Base-by-base conservation (phyloP, 2,888 invertebrate genomes). In the Leucoma salicis region DNA sequence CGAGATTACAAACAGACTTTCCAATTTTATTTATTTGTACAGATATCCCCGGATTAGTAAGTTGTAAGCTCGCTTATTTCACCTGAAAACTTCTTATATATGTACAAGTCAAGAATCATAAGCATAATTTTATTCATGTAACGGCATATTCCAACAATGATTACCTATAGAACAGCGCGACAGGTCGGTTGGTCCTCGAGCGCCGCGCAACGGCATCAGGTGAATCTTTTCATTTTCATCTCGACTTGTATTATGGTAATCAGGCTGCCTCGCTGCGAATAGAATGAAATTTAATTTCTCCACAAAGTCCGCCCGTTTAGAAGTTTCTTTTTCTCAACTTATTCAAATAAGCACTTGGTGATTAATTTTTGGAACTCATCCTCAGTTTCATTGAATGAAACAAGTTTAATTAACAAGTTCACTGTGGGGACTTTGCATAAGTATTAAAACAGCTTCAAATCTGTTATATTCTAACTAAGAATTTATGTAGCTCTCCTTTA, bases 321-420 rank as follows among this genome's bases (percentile, higher is more conserved):
- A 78, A 80, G 74, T 79, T 81, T 70, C 75, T 82, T 83, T 82
- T 81, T 78, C 74, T 64, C 66, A 49, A 69, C 68, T 81, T 76
- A 76, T 77, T 79, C 68, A 74, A 78, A 78, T 77, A 79, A 56
- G 66, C 57, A 55, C 46, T 68, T 57, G 56, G 74, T 80, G 79
- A 84, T 86, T 83, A 82, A 85, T 86, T 84, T 82, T 63, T 71
- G 72, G 66, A 82, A 78, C 77, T 81, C 76, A 76, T 75, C 80
- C 78, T 78, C 76, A 73, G 72, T 80, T 80, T 78, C 78, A 78
- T 80, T 74, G 73, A 81, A 83, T 79, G 74, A 80, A 84, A 82
- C 75, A 79, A 83, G 74, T 84, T 86, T 82, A 85, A 86, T 86
- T 82, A 85, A 81, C 74, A 78, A 81, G 77, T 82, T 82, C 57